These are phyloP conservation scores for Ciconia nigra DNA, from an alignment of 2,797 vertebrate genomes.

Conservation along the genomic window DNA sequence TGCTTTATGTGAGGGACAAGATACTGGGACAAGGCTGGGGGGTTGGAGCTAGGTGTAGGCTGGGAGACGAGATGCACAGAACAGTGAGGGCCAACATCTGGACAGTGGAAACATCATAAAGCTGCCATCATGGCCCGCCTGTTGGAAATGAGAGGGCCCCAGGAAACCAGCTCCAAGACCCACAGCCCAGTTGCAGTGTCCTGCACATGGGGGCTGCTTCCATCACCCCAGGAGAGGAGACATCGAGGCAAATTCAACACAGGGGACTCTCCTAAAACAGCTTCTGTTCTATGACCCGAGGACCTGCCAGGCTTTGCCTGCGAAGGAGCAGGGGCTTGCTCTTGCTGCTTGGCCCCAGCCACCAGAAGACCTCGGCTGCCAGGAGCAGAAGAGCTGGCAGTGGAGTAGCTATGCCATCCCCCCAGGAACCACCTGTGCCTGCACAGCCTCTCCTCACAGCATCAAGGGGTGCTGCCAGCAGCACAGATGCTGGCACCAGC, in stretches of 20 bases:
- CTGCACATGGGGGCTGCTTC: background rate
- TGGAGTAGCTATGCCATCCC: background rate
- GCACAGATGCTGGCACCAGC: conserved; percentile 19
- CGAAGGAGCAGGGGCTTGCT: background rate
- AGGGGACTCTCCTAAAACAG: background rate
- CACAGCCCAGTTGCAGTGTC: background rate
- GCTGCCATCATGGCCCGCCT: background rate
- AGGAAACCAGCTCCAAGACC: background rate
- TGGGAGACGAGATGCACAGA: background rate
- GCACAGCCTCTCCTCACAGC: background rate
- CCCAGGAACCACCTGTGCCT: background rate
- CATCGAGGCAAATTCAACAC: background rate
- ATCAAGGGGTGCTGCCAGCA: conserved; percentile 15
- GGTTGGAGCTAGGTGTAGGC: background rate
- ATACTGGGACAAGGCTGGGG: background rate
- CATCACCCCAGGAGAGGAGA: background rate
- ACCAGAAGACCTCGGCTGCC: background rate
- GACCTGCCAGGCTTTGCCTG: background rate
- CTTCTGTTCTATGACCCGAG: background rate
- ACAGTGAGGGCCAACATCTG: background rate
- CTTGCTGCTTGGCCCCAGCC: background rate
- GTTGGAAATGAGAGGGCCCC: background rate
- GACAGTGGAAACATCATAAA: background rate
- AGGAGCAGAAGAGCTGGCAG: background rate
- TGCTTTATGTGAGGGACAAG: background rate